Evolutionary conservation across 2,113 vertebrate species (phyloP).

Genomic region (Callithrix jacchus): DNA sequence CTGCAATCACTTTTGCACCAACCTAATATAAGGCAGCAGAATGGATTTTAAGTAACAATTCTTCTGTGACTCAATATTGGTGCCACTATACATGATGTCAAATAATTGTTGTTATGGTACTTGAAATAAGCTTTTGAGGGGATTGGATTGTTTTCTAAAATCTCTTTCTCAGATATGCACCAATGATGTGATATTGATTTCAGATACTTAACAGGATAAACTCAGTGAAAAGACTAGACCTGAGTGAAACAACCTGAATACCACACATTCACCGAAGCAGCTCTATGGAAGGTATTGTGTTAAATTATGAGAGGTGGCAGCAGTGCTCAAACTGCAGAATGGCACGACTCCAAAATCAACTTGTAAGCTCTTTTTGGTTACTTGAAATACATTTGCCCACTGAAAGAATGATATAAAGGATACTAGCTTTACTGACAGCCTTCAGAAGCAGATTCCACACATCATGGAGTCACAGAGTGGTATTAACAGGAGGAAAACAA

Average conservation of each 20-base stretch:
- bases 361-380: not conserved
- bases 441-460: not conserved
- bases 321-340: not conserved
- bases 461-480: not conserved
- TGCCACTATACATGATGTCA: not conserved
- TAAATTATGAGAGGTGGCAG: not conserved
- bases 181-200: constrained; percentile 49
- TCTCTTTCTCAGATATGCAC: constrained; percentile 23
- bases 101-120: not conserved
- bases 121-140: constrained; percentile 31
- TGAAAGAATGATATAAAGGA: not conserved
- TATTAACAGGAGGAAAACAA: not conserved
- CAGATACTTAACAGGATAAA: constrained; percentile 12
- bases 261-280: not conserved
- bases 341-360: not conserved
- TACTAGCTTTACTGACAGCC: not conserved
- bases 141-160: constrained; percentile 52
- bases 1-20: no score
- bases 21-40: not conserved
- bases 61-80: not conserved
- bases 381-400: not conserved
- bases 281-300: not conserved
- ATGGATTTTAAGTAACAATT: constrained; percentile 45
- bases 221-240: not conserved
- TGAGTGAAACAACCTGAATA: not conserved